phyloP scores from a whole-genome alignment of 2,888 invertebrate species.

The Lithodes maja region DNA sequence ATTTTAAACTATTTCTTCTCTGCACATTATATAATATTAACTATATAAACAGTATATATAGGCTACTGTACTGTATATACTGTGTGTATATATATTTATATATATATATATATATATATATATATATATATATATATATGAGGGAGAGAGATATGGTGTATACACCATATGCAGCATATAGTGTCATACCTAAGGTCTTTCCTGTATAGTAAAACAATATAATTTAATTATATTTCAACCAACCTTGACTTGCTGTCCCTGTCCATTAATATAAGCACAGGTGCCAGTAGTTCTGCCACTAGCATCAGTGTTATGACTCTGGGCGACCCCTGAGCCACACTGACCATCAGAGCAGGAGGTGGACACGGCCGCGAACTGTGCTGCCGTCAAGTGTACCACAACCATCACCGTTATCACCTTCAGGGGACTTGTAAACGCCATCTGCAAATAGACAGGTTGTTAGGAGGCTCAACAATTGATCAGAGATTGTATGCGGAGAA shows the following conservation, averaged over 20 bases:
- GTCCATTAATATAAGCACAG: conserved; percentile 7
- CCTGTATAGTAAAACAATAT: too few species aligned
- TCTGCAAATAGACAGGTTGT: not conserved
- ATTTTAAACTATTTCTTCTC: too few species aligned
- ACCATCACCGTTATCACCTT: not conserved
- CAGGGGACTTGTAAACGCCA: not conserved
- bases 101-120: conserved; percentile 6
- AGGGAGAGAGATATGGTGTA: not conserved
- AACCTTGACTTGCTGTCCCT: not conserved
- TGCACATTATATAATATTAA: too few species aligned
- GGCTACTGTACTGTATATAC: too few species aligned
- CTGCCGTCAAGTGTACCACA: not conserved
- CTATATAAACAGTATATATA: too few species aligned
- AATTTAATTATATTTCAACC: not conserved
- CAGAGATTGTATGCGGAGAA: not conserved
- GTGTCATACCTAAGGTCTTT: too few species aligned
- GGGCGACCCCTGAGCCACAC: conserved; percentile 13
- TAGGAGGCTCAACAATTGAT: too few species aligned
- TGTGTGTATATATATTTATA: too few species aligned
- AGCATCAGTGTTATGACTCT: not conserved
- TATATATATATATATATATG: conserved; percentile 24
- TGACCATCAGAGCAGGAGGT: not conserved
- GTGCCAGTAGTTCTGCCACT: not conserved
- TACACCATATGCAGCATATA: not conserved
- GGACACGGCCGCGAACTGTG: not conserved